These are phyloP conservation scores for Idaea aversata DNA, from an alignment of 2,888 invertebrate genomes.

Conservation along the genomic window DNA sequence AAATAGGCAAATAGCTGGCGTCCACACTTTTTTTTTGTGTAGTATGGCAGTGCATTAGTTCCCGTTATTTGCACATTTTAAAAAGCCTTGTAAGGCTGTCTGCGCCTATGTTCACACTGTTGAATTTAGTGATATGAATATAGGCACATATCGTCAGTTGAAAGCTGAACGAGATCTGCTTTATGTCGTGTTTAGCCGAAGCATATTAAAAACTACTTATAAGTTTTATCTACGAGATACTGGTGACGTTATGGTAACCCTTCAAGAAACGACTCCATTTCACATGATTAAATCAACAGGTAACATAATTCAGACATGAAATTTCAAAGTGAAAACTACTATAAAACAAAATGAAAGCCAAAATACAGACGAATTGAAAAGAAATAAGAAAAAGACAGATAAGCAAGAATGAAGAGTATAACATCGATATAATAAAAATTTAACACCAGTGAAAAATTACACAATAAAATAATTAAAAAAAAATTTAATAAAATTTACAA, in stretches of 20 bases:
- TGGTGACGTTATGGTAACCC: not conserved
- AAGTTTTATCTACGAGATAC: not conserved
- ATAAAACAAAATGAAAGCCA: not conserved
- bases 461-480: constrained; percentile 2
- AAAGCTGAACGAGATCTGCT: not conserved
- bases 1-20: too few relatives aligned
- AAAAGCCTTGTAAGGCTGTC: too few relatives aligned
- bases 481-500: not conserved
- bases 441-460: not conserved
- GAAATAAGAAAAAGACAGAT: not conserved
- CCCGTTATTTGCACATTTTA: not conserved
- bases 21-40: too few relatives aligned
- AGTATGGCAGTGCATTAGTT: too few relatives aligned
- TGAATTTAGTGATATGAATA: not conserved
- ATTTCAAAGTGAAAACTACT: not conserved
- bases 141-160: not conserved
- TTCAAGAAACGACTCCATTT: not conserved
- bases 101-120: too few relatives aligned
- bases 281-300: not conserved
- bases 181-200: not conserved
- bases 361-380: not conserved
- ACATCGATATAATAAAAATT: not conserved
- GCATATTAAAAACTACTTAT: not conserved
- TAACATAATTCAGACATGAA: not conserved
- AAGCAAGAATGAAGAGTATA: not conserved